phyloP scores from a whole-genome alignment of 2,113 vertebrate genomes.

The Dasyornis broadbenti region DNA sequence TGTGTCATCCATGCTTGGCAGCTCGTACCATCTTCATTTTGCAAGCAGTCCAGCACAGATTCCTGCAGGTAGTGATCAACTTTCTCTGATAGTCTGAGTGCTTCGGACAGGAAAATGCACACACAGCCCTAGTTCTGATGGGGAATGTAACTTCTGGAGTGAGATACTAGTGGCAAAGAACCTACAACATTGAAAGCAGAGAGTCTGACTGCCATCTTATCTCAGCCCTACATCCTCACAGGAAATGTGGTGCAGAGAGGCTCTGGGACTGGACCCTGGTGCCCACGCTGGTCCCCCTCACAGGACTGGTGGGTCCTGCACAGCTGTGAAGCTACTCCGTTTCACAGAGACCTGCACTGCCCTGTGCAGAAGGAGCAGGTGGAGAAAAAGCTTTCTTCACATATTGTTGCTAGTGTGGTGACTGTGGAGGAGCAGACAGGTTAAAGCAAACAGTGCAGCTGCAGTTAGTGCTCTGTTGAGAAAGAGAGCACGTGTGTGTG shows the following conservation, averaged over 20 bases:
- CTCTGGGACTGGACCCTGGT: fast-evolving
- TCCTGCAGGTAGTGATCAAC: background rate
- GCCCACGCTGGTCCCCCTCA: fast-evolving
- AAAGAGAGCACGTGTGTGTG: background rate
- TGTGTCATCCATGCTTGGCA: background rate
- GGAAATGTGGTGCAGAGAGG: background rate
- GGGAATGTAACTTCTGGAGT: background rate
- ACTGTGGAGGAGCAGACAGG: background rate
- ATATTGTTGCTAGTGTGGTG: background rate
- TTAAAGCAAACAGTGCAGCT: background rate
- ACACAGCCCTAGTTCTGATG: background rate
- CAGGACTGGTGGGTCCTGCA: background rate
- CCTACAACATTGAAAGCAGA: background rate
- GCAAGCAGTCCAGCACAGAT: background rate
- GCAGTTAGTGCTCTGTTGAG: background rate
- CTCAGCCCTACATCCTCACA: background rate
- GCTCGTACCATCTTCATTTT: background rate
- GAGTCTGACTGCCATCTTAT: background rate
- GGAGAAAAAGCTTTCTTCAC: background rate
- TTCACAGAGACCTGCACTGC: background rate
- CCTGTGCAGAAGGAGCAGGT: background rate
- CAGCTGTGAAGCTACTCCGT: background rate
- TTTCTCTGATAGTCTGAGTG: background rate
- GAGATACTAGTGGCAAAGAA: background rate
- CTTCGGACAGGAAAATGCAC: background rate